Conservation (phyloP, 2,888 invertebrate species). For the Lissonota sp. region DNA sequence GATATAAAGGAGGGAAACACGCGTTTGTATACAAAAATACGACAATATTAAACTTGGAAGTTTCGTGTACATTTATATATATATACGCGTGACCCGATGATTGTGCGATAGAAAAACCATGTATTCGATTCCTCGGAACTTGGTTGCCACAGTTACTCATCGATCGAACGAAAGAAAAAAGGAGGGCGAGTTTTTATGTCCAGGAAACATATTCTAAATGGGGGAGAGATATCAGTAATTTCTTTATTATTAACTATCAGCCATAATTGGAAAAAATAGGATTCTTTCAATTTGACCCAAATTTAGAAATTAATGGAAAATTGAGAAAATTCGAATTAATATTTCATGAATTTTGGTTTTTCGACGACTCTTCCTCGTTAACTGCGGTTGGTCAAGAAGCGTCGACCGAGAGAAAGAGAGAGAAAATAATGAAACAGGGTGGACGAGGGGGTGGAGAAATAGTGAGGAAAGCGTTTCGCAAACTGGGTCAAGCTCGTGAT, state of each 20-base stretch:
- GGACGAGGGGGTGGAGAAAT: slow-evolving; percentile 5
- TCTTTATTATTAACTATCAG: no score
- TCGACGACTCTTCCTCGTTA: no score
- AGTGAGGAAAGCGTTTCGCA: not conserved
- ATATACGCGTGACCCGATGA: not conserved
- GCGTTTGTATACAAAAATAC: no score
- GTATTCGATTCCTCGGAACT: not conserved
- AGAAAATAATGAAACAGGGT: not conserved
- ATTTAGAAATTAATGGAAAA: no score
- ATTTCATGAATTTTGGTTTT: no score
- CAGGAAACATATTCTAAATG: no score
- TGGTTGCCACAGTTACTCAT: not conserved
- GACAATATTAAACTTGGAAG: not conserved
- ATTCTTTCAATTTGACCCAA: no score
- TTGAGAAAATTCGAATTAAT: no score
- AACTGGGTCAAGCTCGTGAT: slow-evolving; percentile 49
- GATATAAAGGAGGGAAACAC: no score
- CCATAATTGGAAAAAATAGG: no score
- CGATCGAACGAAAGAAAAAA: not conserved
- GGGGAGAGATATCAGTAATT: no score
- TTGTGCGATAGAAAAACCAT: not conserved
- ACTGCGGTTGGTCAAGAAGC: not conserved
- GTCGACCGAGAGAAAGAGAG: not conserved
- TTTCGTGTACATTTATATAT: not conserved
- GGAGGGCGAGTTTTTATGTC: no score